A percentile compares a stretch with the other conserved stretches of the same genome.
These are phyloP conservation scores for Lasius platythorax DNA, from an alignment of 2,888 invertebrate species.

Conservation along the genomic window DNA sequence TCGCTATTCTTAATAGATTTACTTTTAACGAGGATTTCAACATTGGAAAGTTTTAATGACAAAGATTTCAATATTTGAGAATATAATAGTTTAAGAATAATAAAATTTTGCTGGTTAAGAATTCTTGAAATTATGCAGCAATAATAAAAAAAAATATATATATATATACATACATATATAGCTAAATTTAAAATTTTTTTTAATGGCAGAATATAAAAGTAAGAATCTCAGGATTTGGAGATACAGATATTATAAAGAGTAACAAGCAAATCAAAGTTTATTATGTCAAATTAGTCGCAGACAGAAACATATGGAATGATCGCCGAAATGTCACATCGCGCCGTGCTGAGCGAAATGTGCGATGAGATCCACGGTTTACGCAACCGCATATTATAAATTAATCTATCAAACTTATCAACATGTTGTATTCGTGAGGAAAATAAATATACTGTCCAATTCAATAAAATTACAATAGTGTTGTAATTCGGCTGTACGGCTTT, in stretches of 20 bases:
- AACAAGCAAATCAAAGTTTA: background rate
- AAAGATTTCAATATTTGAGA: background rate
- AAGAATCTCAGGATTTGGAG: background rate
- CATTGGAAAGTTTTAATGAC: background rate
- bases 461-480: background rate
- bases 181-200: background rate
- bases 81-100: background rate
- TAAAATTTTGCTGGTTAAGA: background rate
- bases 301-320: constrained; percentile 12
- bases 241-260: background rate
- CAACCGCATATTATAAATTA: constrained; percentile 7
- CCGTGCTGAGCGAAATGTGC: background rate
- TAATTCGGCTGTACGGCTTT: constrained; percentile 12
- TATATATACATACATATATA: background rate
- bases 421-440: too few species aligned
- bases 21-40: constrained; percentile 13
- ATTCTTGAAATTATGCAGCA: background rate
- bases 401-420: too few species aligned
- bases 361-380: constrained; percentile 24
- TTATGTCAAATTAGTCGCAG: background rate
- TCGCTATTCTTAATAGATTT: constrained; percentile 16
- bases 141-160: background rate
- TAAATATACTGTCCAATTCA: too few species aligned
- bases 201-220: too few species aligned
- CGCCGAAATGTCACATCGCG: constrained; percentile 11